Evolutionary conservation across 2,888 invertebrate species (phyloP).

Genomic region (Sesia bembeciformis): DNA sequence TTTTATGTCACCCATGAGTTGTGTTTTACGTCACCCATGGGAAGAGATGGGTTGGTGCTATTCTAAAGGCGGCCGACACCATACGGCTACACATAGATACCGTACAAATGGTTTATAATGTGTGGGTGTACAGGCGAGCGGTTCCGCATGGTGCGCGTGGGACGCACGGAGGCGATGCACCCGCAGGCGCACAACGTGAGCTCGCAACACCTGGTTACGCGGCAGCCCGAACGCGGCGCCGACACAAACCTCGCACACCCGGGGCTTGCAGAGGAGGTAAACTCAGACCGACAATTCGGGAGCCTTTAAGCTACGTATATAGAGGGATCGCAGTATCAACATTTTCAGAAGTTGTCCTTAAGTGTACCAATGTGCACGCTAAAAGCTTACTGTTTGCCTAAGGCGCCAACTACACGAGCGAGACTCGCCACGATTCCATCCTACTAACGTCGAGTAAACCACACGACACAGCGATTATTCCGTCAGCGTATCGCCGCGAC

Average conservation of each 20-base stretch:
- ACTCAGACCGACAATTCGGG: too few relatives aligned
- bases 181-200: constrained; percentile 69
- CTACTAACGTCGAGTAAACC: too few relatives aligned
- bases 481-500: too few relatives aligned
- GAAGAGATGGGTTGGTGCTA: background rate
- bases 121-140: constrained; percentile 37
- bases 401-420: too few relatives aligned
- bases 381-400: background rate
- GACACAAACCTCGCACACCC: constrained; percentile 11
- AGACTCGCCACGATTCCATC: too few relatives aligned
- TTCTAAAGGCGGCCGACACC: background rate
- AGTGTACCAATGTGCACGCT: too few relatives aligned
- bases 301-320: too few relatives aligned
- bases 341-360: background rate
- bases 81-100: background rate
- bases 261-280: background rate
- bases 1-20: background rate
- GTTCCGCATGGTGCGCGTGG: constrained; percentile 79
- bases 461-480: too few relatives aligned
- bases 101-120: background rate
- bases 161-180: constrained; percentile 76
- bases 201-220: constrained; percentile 68
- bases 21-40: background rate
- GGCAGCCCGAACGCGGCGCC: constrained; percentile 36
- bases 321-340: too few relatives aligned